Evolutionary conservation across 2,888 invertebrate species (phyloP).

Genomic region (Xiphydria camelus): DNA sequence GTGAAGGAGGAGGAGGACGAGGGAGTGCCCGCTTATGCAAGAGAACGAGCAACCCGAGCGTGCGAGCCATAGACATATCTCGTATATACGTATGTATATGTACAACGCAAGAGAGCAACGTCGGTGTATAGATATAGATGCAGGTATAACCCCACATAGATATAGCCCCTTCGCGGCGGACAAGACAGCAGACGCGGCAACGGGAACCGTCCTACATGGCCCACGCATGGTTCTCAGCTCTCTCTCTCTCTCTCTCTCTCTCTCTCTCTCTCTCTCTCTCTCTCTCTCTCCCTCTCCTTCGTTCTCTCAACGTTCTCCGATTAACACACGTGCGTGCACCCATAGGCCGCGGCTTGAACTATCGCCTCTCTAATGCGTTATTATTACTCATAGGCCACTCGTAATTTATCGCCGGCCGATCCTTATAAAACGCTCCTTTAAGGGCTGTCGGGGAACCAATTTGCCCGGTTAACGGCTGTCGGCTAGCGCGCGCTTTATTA

Average conservation of each 20-base stretch:
- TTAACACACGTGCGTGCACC: too few species aligned
- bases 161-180: slow-evolving; percentile 9
- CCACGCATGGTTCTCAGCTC: slow-evolving; percentile 19
- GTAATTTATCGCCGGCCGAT: neutral
- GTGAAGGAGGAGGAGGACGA: slow-evolving; percentile 5
- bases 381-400: slow-evolving; percentile 12
- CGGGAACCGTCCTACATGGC: slow-evolving; percentile 20
- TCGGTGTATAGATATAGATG: neutral
- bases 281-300: too few species aligned
- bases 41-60: slow-evolving; percentile 2
- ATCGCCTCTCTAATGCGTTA: neutral
- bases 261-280: too few species aligned
- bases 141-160: neutral
- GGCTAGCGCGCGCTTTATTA: too few species aligned
- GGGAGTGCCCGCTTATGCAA: slow-evolving; percentile 14
- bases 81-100: slow-evolving; percentile 4
- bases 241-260: too few species aligned
- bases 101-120: too few species aligned
- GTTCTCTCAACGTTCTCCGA: too few species aligned
- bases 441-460: neutral
- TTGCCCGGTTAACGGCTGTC: neutral
- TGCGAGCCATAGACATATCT: slow-evolving; percentile 8
- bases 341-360: too few species aligned
- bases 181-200: slow-evolving; percentile 6
- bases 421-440: neutral